Evolutionary conservation across 2,113 vertebrate species (phyloP).

Genomic region (Cyanoderma ruficeps): DNA sequence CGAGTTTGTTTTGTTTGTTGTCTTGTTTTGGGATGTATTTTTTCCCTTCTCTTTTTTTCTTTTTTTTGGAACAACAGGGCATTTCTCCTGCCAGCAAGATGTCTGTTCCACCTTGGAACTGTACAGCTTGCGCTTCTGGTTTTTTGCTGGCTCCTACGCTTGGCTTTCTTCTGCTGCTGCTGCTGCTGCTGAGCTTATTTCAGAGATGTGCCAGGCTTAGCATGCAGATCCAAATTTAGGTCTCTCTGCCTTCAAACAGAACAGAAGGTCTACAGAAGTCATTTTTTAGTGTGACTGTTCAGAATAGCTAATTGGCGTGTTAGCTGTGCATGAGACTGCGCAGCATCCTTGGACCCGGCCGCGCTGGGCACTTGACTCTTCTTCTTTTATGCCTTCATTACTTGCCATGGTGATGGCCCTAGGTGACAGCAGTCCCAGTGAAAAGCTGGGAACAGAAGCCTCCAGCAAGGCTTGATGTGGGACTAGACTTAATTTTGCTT

Average conservation of each 20-base stretch:
- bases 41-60: not conserved
- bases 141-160: slow-evolving; percentile 1
- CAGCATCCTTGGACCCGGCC: not conserved
- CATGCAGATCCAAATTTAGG: slow-evolving; percentile 16
- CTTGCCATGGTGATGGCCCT: not conserved
- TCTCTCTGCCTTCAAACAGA: not conserved
- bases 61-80: not conserved
- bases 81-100: not conserved
- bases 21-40: not conserved
- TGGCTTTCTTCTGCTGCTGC: slow-evolving; percentile 14
- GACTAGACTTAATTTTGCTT: not conserved
- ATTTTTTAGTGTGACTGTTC: not conserved
- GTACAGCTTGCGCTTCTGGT: not conserved
- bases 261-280: not conserved
- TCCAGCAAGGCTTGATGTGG: not conserved
- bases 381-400: not conserved
- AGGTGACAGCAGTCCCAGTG: not conserved
- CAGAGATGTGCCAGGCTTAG: slow-evolving; percentile 1
- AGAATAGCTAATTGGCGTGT: not conserved
- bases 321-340: not conserved
- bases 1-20: not conserved
- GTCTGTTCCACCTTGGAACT: not conserved
- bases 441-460: not conserved
- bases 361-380: not conserved
- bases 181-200: slow-evolving; percentile 31